A percentile compares a stretch with the other conserved stretches of the same genome.
Evolutionary conservation across 2,113 vertebrate genomes (phyloP).

Genomic region (Atrichornis clamosus): DNA sequence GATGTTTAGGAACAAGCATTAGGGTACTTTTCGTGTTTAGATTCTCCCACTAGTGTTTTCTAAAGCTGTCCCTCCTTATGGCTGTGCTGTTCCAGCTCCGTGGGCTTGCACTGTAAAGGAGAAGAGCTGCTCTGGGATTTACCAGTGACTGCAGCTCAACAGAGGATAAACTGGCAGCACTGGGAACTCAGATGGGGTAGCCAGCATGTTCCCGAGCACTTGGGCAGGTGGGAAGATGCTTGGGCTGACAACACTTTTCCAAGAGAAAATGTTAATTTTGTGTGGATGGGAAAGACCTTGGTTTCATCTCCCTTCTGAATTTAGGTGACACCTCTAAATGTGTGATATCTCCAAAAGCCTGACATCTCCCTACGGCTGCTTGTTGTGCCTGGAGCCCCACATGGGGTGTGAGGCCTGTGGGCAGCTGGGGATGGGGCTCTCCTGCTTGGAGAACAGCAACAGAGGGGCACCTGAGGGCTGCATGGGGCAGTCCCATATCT

Average conservation of each 20-base stretch:
- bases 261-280: neutral
- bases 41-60: neutral
- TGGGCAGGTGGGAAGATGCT: neutral
- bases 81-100: neutral
- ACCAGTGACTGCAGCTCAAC: neutral
- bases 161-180: neutral
- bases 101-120: neutral
- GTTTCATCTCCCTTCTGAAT: neutral
- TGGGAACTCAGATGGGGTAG: rapidly evolving
- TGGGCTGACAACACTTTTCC: neutral
- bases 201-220: rapidly evolving
- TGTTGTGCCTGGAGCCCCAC: neutral
- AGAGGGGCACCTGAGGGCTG: rapidly evolving
- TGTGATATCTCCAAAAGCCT: neutral
- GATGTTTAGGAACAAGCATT: neutral
- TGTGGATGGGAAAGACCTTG: neutral
- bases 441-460: rapidly evolving
- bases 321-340: neutral
- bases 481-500: rapidly evolving
- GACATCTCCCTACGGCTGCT: neutral
- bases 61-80: neutral
- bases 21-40: neutral
- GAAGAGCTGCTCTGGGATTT: neutral
- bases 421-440: neutral
- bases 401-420: rapidly evolving